These are phyloP conservation scores for Amblyjoppa fuscipennis DNA, from an alignment of 2,888 invertebrate genomes.

Conservation along the genomic window DNA sequence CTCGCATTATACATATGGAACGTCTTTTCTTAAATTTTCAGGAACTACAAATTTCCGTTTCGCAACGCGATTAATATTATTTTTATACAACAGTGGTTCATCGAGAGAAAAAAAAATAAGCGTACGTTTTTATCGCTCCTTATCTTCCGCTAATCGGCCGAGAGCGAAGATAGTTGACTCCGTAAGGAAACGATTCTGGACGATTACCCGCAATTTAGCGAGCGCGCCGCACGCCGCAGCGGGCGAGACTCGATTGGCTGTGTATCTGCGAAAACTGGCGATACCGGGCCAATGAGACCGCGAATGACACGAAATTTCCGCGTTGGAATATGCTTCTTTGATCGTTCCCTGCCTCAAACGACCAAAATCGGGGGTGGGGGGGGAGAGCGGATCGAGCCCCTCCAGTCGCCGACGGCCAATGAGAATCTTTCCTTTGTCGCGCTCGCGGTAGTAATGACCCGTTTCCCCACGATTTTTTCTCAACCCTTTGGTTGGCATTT, in stretches of 20 bases:
- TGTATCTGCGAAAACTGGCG: neutral
- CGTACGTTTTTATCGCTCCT: neutral
- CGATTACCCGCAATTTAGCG: neutral
- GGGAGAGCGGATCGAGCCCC: conserved; percentile 22
- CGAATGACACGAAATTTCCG: conserved; percentile 6
- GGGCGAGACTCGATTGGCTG: too few relatives aligned
- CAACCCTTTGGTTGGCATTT: conserved; percentile 37
- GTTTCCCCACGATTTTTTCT: conserved; percentile 47
- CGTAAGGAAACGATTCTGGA: neutral
- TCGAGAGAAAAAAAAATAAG: neutral
- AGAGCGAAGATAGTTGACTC: too few relatives aligned
- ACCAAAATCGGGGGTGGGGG: neutral
- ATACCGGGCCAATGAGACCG: conserved; percentile 17
- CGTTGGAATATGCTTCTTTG: conserved; percentile 19
- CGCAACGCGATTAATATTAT: neutral
- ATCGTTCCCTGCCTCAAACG: conserved; percentile 21
- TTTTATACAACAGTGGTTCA: neutral
- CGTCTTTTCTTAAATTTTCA: neutral
- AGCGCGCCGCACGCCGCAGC: neutral
- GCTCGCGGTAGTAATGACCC: conserved; percentile 63
- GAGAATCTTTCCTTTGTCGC: conserved; percentile 63
- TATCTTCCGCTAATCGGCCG: neutral
- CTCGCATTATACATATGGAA: too few relatives aligned
- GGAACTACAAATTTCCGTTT: neutral
- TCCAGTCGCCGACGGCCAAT: conserved; percentile 45